Evolutionary conservation across 1,140 invertebrate genomes (phyloP).

Genomic region (Globodera ellingtonae): DNA sequence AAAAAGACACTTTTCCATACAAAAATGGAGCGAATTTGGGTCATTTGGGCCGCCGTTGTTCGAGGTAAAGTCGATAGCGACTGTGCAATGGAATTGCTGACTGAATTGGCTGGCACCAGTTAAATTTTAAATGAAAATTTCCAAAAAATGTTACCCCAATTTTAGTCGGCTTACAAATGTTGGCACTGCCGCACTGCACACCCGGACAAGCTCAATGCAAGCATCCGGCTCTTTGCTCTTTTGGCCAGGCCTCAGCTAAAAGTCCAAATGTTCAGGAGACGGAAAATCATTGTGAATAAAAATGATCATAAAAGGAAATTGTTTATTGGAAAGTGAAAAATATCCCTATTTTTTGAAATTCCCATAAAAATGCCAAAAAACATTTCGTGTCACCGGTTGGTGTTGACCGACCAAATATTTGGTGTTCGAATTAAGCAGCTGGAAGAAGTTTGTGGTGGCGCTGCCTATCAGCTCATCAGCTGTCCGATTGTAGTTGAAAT

Average conservation of each 20-base stretch:
- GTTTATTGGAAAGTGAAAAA: background rate
- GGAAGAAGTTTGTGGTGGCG: conserved; percentile 49
- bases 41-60: conserved; percentile 55
- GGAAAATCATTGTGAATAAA: background rate
- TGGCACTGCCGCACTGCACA: conserved; percentile 29
- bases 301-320: background rate
- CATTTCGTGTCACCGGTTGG: conserved; percentile 14
- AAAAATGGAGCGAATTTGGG: conserved; percentile 48
- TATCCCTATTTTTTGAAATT: conserved; percentile 24
- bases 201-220: conserved; percentile 46
- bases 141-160: background rate
- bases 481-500: conserved; percentile 44
- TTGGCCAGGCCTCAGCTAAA: conserved; percentile 35
- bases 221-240: conserved; percentile 45
- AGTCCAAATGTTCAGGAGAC: conserved; percentile 15
- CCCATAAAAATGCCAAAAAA: conserved; percentile 2
- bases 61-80: conserved; percentile 54
- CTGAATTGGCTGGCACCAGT: background rate
- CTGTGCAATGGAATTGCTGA: conserved; percentile 48
- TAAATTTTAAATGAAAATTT: background rate
- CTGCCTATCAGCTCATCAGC: conserved; percentile 42
- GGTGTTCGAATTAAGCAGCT: conserved; percentile 35
- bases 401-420: conserved; percentile 50
- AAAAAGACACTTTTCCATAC: conserved; percentile 7
- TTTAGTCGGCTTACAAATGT: conserved; percentile 27